Evolutionary conservation across 2,888 invertebrate species (phyloP).

Genomic region (Griposia aprilina): DNA sequence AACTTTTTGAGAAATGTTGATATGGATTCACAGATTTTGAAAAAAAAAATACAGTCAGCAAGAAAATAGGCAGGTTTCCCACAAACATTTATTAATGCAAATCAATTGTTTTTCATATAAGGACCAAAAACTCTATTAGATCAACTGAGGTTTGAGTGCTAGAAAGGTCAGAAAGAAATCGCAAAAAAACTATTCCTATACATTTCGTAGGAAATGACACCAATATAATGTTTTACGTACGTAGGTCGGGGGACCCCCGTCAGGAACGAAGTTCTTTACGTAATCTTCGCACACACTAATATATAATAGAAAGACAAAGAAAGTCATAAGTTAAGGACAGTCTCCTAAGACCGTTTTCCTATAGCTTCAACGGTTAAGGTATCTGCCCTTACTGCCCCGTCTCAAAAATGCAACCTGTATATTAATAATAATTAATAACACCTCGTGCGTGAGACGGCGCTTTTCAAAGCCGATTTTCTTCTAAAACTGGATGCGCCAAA

Average conservation of each 20-base stretch:
- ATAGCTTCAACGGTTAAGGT: not conserved
- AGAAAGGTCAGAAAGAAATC: no score
- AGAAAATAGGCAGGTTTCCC: not conserved
- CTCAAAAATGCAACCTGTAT: not conserved
- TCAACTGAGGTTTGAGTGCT: no score
- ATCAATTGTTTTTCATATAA: not conserved
- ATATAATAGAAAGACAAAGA: no score
- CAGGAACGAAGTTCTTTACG: no score
- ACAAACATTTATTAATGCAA: not conserved
- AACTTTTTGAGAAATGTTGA: no score
- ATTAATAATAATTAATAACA: not conserved
- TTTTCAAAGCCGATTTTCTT: not conserved
- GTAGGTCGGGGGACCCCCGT: no score
- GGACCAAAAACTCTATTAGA: not conserved
- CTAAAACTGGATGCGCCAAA: no score
- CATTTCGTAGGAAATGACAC: no score
- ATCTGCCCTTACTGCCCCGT: not conserved
- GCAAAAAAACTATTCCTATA: no score
- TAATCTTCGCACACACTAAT: no score
- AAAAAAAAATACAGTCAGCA: not conserved
- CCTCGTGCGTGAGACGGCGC: not conserved
- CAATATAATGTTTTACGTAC: no score
- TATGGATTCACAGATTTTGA: not conserved
- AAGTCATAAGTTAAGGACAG: not conserved
- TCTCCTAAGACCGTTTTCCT: no score